These are phyloP conservation scores for Gymnosoma rotundatum DNA, from an alignment of 2,888 invertebrate genomes.

Conservation along the genomic window DNA sequence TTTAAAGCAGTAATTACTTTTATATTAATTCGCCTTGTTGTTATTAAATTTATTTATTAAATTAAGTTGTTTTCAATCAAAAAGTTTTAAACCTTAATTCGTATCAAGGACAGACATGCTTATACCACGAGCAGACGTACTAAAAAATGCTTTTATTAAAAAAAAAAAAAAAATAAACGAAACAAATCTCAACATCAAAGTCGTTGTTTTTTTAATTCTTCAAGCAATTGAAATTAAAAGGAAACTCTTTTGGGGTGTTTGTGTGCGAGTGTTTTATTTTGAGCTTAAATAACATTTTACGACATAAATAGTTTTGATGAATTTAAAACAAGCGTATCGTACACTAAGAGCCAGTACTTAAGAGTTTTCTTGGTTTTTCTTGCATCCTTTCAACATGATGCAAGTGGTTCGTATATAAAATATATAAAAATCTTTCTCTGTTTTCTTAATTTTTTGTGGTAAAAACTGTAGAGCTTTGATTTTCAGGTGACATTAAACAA, in stretches of 20 bases:
- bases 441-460: neutral
- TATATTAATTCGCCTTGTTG: no score
- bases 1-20: no score
- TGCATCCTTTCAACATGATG: conserved; percentile 27
- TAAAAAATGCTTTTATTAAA: neutral
- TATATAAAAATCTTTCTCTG: neutral
- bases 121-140: neutral
- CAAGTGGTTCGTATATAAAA: conserved; percentile 16
- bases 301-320: conserved; percentile 28
- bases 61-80: no score
- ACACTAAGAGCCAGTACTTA: neutral
- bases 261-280: neutral
- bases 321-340: conserved; percentile 27
- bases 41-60: no score
- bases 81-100: no score
- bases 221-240: conserved; percentile 1
- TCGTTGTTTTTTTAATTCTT: neutral
- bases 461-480: conserved; percentile 1
- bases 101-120: neutral
- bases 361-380: neutral
- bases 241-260: conserved; percentile 16
- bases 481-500: neutral
- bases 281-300: conserved; percentile 2
- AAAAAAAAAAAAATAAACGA: neutral
- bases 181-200: conserved; percentile 13